phyloP scores from a whole-genome alignment of 2,113 vertebrate genomes.

The Campylorhamphus procurvoides region DNA sequence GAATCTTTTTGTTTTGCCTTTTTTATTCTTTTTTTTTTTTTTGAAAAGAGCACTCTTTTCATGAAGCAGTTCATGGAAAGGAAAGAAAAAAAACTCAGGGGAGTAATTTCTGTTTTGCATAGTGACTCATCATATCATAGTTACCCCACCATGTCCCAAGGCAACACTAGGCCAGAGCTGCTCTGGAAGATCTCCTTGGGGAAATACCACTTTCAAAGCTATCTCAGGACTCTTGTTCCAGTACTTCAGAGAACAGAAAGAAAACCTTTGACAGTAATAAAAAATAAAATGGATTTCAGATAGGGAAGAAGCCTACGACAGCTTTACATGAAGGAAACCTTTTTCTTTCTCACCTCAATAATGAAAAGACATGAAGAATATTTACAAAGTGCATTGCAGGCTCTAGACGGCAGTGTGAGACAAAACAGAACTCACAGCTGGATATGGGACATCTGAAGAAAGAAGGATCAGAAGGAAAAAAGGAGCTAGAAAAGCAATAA shows the following conservation, averaged over 20 bases:
- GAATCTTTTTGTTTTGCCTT: not conserved
- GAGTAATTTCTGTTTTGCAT: conserved; percentile 31
- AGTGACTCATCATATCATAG: conserved; percentile 34
- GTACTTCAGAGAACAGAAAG: not conserved
- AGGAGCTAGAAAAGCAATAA: not conserved
- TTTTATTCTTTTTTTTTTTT: not conserved
- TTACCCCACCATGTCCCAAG: conserved; percentile 16
- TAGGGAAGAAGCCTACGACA: not conserved
- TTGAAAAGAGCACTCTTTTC: not conserved
- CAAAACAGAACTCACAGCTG: not conserved
- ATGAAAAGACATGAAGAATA: not conserved
- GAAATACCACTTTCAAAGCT: not conserved
- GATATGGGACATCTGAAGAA: not conserved
- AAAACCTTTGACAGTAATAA: not conserved
- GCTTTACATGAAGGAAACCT: not conserved
- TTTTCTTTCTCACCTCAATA: not conserved
- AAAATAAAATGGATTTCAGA: not conserved
- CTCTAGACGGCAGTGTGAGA: not conserved
- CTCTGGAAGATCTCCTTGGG: not conserved
- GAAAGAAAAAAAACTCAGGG: conserved; percentile 5
- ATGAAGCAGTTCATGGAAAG: not conserved
- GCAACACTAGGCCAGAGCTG: conserved; percentile 7
- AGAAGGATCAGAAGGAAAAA: not conserved
- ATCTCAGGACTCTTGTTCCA: not conserved
- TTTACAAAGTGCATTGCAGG: not conserved